Conservation (phyloP, 2,797 vertebrate genomes). For the Botia kubotai region DNA sequence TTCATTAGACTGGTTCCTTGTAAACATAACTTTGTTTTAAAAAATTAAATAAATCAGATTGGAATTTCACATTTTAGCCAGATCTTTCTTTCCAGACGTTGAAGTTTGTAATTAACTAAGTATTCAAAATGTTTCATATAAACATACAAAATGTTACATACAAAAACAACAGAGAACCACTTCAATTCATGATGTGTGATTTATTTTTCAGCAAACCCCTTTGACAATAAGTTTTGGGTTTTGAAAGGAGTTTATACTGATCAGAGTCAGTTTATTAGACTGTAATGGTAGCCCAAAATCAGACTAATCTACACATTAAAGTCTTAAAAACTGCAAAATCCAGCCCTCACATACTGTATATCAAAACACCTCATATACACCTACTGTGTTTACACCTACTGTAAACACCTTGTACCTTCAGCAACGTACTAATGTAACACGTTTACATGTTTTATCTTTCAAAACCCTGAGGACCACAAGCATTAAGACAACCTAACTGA, state of each 20-base stretch:
- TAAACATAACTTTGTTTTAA: too few species aligned
- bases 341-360: conserved; percentile 3
- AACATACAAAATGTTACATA: neutral
- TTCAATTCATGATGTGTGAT: neutral
- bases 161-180: neutral
- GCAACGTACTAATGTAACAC: neutral
- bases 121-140: neutral
- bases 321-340: neutral
- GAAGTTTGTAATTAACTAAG: too few species aligned
- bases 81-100: neutral
- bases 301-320: conserved; percentile 1
- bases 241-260: neutral
- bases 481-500: conserved; percentile 6
- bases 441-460: neutral
- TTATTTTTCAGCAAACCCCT: neutral
- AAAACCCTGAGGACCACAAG: neutral
- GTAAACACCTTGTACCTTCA: neutral
- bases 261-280: neutral
- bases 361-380: neutral
- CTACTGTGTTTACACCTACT: neutral
- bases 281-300: neutral
- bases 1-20: too few species aligned
- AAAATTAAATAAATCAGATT: too few species aligned
- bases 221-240: neutral
- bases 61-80: too few species aligned